Evolutionary conservation across 2,113 vertebrate species (phyloP).

Genomic region (Thalassoma bifasciatum): DNA sequence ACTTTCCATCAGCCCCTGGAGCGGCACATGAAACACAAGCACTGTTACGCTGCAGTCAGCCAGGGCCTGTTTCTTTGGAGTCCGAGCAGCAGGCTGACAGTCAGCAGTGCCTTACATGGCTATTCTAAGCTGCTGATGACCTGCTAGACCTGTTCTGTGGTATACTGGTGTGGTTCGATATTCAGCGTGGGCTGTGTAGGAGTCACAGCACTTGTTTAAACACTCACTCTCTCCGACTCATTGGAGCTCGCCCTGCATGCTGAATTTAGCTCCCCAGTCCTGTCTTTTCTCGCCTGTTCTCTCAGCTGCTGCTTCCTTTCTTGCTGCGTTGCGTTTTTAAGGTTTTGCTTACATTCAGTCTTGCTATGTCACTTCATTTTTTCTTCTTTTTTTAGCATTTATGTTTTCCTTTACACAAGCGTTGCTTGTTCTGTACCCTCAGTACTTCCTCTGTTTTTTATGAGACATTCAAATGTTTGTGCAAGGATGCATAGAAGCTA

Average conservation of each 20-base stretch:
- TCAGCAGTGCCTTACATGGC: slow-evolving; percentile 75
- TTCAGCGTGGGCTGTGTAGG: slow-evolving; percentile 74
- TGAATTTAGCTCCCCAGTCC: slow-evolving; percentile 62
- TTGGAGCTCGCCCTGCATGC: slow-evolving; percentile 60
- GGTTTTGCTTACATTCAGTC: slow-evolving; percentile 54
- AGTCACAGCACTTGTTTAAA: slow-evolving; percentile 76
- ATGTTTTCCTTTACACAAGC: slow-evolving; percentile 27
- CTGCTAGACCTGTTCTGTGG: slow-evolving; percentile 66
- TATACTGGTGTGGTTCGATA: slow-evolving; percentile 73
- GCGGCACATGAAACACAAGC: slow-evolving; percentile 62
- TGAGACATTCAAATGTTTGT: slow-evolving; percentile 11
- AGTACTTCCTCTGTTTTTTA: slow-evolving; percentile 11
- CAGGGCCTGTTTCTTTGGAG: slow-evolving; percentile 57
- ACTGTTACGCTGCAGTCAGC: slow-evolving; percentile 49
- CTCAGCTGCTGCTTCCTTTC: slow-evolving; percentile 50
- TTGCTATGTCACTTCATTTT: slow-evolving; percentile 43
- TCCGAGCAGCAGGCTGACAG: slow-evolving; percentile 60
- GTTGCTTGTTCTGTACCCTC: slow-evolving; percentile 10
- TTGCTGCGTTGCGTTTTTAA: slow-evolving; percentile 55
- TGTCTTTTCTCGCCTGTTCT: slow-evolving; percentile 54
- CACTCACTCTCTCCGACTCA: slow-evolving; percentile 62
- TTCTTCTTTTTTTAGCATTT: slow-evolving; percentile 25
- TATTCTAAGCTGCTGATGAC: slow-evolving; percentile 78
- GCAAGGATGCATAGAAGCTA: not conserved
- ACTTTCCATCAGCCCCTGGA: slow-evolving; percentile 61